Evolutionary conservation across 2,888 invertebrate species (phyloP).

Genomic region (Bibio marci): DNA sequence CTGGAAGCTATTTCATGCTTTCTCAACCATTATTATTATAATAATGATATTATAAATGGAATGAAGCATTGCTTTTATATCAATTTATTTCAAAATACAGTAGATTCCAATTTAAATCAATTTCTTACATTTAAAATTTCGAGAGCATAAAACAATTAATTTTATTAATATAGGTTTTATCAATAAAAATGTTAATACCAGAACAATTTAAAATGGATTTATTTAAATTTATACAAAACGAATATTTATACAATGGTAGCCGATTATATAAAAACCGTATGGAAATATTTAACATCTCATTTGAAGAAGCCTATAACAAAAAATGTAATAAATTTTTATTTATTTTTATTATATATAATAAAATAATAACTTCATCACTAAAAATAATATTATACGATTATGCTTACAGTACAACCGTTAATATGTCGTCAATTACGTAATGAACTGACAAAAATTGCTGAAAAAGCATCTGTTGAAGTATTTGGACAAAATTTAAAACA

Average conservation of each 20-base stretch:
- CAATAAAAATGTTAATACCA: no score
- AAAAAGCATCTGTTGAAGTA: conserved; percentile 67
- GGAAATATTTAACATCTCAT: conserved; percentile 32
- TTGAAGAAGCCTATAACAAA: conserved; percentile 43
- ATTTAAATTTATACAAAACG: conserved; percentile 26
- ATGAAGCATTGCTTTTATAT: no score
- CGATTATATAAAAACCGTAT: conserved; percentile 22
- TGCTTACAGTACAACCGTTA: conserved; percentile 43
- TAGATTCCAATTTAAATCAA: no score
- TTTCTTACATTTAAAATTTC: no score
- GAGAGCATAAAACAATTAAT: no score
- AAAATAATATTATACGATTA: no score
- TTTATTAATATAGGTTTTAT: no score
- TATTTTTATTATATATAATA: conserved; percentile 2
- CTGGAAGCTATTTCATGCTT: no score
- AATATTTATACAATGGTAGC: conserved; percentile 27
- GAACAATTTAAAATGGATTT: neutral
- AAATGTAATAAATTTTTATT: conserved; percentile 28
- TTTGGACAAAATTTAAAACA: conserved; percentile 75
- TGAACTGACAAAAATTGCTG: conserved; percentile 56
- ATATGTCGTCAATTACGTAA: conserved; percentile 50
- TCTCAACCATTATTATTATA: no score
- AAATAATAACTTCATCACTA: conserved; percentile 21
- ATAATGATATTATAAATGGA: no score
- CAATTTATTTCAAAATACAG: no score